Conservation (phyloP, 2,888 invertebrate species). For the Sisyra nigra region DNA sequence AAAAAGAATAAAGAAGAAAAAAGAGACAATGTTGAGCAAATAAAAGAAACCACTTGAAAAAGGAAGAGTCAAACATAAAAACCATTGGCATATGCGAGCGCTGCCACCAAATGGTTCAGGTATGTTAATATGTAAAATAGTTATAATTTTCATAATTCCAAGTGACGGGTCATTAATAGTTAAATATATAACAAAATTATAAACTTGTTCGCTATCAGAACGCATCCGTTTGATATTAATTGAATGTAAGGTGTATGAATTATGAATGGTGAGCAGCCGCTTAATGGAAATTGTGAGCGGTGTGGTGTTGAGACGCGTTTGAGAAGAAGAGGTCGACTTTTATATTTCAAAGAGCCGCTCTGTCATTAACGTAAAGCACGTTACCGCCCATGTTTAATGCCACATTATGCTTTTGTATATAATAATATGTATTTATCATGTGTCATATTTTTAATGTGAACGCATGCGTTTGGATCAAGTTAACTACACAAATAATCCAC, state of each 20-base stretch:
- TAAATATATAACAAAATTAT: neutral
- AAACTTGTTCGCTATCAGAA: too few species aligned
- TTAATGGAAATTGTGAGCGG: too few species aligned
- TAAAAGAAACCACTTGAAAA: too few species aligned
- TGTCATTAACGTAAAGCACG: slow-evolving; percentile 7
- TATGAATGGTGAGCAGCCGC: too few species aligned
- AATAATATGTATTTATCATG: slow-evolving; percentile 8
- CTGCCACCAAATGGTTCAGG: neutral
- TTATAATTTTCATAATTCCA: slow-evolving; percentile 3
- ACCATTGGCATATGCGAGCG: too few species aligned
- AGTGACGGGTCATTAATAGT: slow-evolving; percentile 2
- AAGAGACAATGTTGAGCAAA: too few species aligned
- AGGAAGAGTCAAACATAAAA: too few species aligned
- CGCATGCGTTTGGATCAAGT: slow-evolving; percentile 8
- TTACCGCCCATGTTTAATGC: slow-evolving; percentile 8
- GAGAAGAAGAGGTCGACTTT: slow-evolving; percentile 1
- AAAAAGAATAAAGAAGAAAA: too few species aligned
- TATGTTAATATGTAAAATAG: slow-evolving; percentile 4
- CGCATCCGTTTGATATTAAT: too few species aligned
- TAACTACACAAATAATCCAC: slow-evolving; percentile 6
- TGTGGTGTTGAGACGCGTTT: neutral
- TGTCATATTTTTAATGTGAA: slow-evolving; percentile 6
- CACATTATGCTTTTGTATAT: slow-evolving; percentile 4
- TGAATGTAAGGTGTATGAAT: too few species aligned
- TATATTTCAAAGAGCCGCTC: slow-evolving; percentile 5